A percentile compares a stretch with the other conserved stretches of the same genome.
Conservation (phyloP, 2,113 vertebrate species). For the Bufo gargarizans region DNA sequence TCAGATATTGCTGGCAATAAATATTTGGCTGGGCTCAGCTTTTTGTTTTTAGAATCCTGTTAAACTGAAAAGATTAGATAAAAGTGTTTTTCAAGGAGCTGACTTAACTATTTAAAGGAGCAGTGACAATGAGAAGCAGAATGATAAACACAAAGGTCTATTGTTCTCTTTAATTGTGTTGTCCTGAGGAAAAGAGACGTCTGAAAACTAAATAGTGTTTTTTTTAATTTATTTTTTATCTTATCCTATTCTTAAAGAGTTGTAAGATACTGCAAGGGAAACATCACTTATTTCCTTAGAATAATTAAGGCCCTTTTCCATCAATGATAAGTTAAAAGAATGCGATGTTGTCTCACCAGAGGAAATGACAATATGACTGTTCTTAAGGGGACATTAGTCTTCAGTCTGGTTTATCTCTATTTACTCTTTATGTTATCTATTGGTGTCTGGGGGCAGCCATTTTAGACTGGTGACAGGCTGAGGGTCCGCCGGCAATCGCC, state of each 20-base stretch:
- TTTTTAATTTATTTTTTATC: slow-evolving; percentile 14
- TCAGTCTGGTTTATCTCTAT: no score
- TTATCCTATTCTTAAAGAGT: background rate
- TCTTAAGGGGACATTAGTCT: background rate
- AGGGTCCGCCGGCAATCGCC: background rate
- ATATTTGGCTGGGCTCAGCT: slow-evolving; percentile 20
- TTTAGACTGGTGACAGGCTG: background rate
- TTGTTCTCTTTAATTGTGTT: background rate
- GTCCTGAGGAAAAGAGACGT: background rate
- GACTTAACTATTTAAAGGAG: background rate
- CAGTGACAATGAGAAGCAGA: background rate
- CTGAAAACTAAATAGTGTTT: background rate
- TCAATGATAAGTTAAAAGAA: background rate
- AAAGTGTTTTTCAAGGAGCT: slow-evolving; percentile 45
- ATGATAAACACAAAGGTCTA: background rate
- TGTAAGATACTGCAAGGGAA: background rate
- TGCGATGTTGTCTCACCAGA: background rate
- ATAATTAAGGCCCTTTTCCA: background rate
- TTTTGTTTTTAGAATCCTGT: slow-evolving; percentile 49
- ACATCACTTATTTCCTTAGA: background rate
- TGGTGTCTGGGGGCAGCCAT: background rate
- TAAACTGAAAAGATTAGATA: slow-evolving; percentile 52
- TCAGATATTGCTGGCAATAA: slow-evolving; percentile 17
- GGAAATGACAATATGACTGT: background rate
- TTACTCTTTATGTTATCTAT: background rate